Evolutionary conservation across 2,888 invertebrate genomes (phyloP), one percentile per base, ranked within the genome.

Genomic region (Cryptus armator): DNA sequence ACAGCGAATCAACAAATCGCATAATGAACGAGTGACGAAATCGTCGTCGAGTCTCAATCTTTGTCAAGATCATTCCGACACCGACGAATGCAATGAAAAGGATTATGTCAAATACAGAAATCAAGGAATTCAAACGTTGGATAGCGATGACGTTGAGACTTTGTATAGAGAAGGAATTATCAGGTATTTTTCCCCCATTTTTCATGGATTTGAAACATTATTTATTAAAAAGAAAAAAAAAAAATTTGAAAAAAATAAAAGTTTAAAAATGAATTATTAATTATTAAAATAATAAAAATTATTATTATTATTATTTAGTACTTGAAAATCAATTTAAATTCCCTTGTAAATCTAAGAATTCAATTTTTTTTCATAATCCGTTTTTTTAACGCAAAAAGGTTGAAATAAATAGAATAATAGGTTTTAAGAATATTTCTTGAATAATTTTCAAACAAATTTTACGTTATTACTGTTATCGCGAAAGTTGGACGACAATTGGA

Each of bases 71-170:
- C 70, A 79, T 14, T 37, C 51, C 3, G 78, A 37, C 2, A 12
- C 0, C n/a, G 37, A 24, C 1, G 75, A 79, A 19, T 71, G 37
- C 37, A 68, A 70, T 56, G 68, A 68, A 53, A 75, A 67, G 32
- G 71, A 75, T 79, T 81, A 79, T 71, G 46, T 82, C 2, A 89
- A 83, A 51, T 89, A 87, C 59, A 91, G 87, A 79, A 92, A 84
- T 88, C 91, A 91, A 86, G 91, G 91, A 43, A 91, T 92, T 82
- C 94, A 94, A 86, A 94, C 94, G 7, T 82, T 93, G 75, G 90
- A 92, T 74, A 71, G 88, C 1, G 87, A 89, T 24, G 88, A 92
- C 62, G 87, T 92, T 5, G 86, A 90, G 37, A 86, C 84, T 62
- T 75, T 92, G 24, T 92, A 91, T 83, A 87, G 87, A n/a, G 91